phyloP scores from a whole-genome alignment of 2,888 invertebrate species.

The Gortyna flavago region DNA sequence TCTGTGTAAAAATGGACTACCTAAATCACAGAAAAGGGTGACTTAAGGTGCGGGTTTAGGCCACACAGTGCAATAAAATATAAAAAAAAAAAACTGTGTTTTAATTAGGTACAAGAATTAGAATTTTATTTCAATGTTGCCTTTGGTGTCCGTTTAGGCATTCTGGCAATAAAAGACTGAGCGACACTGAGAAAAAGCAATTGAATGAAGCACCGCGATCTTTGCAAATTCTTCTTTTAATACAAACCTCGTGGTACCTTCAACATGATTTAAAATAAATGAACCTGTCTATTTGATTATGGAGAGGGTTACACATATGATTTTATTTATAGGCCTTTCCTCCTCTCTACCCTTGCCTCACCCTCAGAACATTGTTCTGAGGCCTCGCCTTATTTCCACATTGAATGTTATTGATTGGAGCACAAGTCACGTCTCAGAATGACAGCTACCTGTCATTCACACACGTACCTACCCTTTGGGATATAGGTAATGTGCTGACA shows the following conservation, averaged over 20 bases:
- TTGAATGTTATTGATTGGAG: constrained; percentile 43
- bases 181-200: neutral
- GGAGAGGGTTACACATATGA: neutral
- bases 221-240: neutral
- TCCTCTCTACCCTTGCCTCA: neutral
- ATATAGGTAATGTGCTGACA: constrained; percentile 11
- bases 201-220: neutral
- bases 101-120: neutral
- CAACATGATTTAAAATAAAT: neutral
- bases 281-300: neutral
- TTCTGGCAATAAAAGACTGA: neutral
- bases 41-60: too few species aligned
- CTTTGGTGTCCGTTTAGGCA: neutral
- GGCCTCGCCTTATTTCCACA: constrained; percentile 23
- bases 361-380: too few species aligned
- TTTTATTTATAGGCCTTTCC: neutral
- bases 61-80: neutral
- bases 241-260: neutral
- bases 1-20: too few species aligned
- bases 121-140: neutral
- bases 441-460: constrained; percentile 38
- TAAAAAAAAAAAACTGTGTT: neutral
- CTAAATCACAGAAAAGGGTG: too few species aligned
- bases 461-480: neutral
- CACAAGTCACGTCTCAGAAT: constrained; percentile 34